Conservation (phyloP, 2,888 invertebrate genomes). For the Melinopterus prodromus region DNA sequence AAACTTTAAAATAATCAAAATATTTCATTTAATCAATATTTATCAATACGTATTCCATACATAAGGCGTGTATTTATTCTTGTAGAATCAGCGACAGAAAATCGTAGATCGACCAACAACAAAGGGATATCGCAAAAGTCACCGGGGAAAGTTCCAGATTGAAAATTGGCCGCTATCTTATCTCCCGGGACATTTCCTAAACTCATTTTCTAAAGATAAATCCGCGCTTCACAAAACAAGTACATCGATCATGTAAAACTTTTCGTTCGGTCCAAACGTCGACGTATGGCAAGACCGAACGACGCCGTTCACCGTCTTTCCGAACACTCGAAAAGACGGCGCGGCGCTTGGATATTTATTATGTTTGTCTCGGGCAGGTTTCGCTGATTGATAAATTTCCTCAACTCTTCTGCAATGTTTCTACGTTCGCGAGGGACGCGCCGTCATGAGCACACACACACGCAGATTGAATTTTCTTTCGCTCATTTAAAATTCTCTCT, state of each 20-base stretch:
- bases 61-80: not conserved
- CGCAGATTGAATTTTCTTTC: not conserved
- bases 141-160: not conserved
- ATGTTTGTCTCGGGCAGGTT: not conserved
- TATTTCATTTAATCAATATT: too few relatives aligned
- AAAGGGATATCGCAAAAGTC: not conserved
- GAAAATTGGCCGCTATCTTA: constrained; percentile 4
- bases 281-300: not conserved
- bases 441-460: not conserved
- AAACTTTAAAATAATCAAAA: too few relatives aligned
- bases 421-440: not conserved
- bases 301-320: not conserved
- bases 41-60: not conserved
- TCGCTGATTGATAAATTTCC: not conserved
- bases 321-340: not conserved
- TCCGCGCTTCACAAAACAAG: not conserved
- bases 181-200: not conserved
- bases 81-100: not conserved
- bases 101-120: not conserved
- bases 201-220: not conserved
- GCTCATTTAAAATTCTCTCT: not conserved
- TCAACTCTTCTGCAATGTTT: not conserved
- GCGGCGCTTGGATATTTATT: not conserved
- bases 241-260: constrained; percentile 4
- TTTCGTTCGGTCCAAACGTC: not conserved